A percentile compares a stretch with the other conserved stretches of the same genome.
These are phyloP conservation scores for Lymantria dispar DNA, from an alignment of 2,888 invertebrate species.

Conservation along the genomic window DNA sequence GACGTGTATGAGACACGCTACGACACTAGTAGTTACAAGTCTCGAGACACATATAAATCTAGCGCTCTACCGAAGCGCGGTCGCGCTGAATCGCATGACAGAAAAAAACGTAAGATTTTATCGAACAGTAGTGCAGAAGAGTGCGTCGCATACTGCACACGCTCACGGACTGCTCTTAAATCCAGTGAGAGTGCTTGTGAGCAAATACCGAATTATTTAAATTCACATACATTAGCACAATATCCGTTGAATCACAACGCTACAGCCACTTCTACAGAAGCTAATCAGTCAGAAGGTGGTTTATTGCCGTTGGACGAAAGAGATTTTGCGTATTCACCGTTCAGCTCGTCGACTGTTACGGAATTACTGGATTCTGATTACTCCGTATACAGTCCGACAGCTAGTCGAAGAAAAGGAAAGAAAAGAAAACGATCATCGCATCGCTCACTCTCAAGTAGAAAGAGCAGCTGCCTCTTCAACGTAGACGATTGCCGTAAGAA, in stretches of 20 bases:
- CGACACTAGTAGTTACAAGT: conserved; percentile 59
- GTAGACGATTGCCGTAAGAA: conserved; percentile 68
- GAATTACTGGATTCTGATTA: conserved; percentile 76
- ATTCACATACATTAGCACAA: conserved; percentile 45
- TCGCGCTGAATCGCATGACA: conserved; percentile 70
- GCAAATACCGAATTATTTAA: conserved; percentile 49
- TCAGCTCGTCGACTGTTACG: conserved; percentile 75
- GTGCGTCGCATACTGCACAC: conserved; percentile 75
- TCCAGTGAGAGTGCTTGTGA: conserved; percentile 71
- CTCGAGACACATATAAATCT: conserved; percentile 60
- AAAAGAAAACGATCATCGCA: conserved; percentile 73
- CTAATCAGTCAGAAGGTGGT: conserved; percentile 65
- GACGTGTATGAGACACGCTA: conserved; percentile 79
- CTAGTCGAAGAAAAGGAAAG: conserved; percentile 68
- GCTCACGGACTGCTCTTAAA: conserved; percentile 76
- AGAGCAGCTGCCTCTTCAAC: conserved; percentile 60
- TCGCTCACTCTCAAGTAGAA: conserved; percentile 65
- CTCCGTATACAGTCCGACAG: conserved; percentile 75
- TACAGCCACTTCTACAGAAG: conserved; percentile 47
- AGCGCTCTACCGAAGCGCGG: conserved; percentile 55
- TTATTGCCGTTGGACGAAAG: conserved; percentile 76
- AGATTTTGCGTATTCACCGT: conserved; percentile 77
- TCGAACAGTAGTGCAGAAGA: conserved; percentile 58
- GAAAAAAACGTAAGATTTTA: conserved; percentile 64
- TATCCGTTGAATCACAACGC: conserved; percentile 45